Evolutionary conservation across 2,888 invertebrate genomes (phyloP).

Genomic region (Diplazon laetatorius): DNA sequence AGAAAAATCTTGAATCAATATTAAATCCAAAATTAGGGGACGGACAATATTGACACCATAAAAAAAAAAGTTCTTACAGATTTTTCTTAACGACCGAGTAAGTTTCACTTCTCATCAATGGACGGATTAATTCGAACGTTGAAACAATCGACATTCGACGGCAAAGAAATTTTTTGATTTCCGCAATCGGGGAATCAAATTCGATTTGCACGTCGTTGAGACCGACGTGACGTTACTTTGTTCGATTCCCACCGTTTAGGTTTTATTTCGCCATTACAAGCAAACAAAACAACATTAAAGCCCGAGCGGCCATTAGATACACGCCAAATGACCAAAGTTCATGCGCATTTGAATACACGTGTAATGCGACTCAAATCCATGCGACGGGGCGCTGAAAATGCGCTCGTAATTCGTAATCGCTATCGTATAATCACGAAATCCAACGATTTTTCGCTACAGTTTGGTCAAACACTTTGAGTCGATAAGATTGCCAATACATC

Average conservation of each 20-base stretch:
- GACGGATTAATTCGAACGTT: too few relatives aligned
- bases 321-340: slow-evolving; percentile 22
- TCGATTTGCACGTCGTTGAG: background rate
- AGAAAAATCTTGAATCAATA: too few relatives aligned
- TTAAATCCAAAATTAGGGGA: too few relatives aligned
- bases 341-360: slow-evolving; percentile 32
- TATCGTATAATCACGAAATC: background rate
- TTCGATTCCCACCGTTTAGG: background rate
- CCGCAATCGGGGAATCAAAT: background rate
- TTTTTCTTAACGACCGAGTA: too few relatives aligned
- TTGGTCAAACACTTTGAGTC: background rate
- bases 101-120: too few relatives aligned
- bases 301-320: background rate
- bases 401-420: slow-evolving; percentile 15
- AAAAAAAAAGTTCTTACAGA: too few relatives aligned
- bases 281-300: background rate
- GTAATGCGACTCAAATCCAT: slow-evolving; percentile 5
- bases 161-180: background rate
- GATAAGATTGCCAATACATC: background rate
- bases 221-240: background rate
- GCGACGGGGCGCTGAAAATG: slow-evolving; percentile 5
- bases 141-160: background rate
- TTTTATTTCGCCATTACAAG: background rate
- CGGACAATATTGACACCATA: too few relatives aligned
- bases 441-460: background rate